Evolutionary conservation across 35 echinoderm and acorn worm species (phyloP).

Genomic region (Amphiura filiformis): DNA sequence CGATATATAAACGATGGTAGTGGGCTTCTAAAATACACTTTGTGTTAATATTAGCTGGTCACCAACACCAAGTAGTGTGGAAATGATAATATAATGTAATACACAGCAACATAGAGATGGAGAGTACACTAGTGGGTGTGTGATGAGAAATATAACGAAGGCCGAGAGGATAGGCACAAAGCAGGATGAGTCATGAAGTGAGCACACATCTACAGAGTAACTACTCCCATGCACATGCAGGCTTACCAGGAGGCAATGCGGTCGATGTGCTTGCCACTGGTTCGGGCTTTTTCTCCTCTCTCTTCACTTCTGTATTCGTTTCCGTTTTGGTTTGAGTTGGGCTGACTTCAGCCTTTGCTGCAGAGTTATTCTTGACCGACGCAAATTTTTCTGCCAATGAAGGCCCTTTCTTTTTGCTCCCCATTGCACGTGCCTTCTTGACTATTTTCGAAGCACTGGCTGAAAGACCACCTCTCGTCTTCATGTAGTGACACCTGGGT

Average conservation of each 20-base stretch:
- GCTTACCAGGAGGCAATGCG: conserved; percentile 34
- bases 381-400: conserved; percentile 2
- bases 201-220: conserved; percentile 14
- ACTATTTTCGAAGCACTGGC: conserved; percentile 84
- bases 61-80: background rate
- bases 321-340: conserved; percentile 36
- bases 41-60: background rate
- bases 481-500: conserved; percentile 19
- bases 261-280: conserved; percentile 17
- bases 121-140: background rate
- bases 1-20: too few relatives aligned
- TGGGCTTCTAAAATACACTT: too few relatives aligned
- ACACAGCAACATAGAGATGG: background rate
- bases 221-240: conserved; percentile 24
- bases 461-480: conserved; percentile 66
- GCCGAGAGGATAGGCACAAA: background rate
- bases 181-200: background rate
- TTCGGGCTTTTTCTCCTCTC: conserved; percentile 37
- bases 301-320: conserved; percentile 23
- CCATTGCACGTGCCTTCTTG: conserved; percentile 72
- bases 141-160: background rate
- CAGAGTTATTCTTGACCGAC: background rate
- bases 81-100: background rate
- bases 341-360: conserved; percentile 38
- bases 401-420: conserved; percentile 51